Evolutionary conservation across 2,797 vertebrate species (phyloP), one percentile per base, ranked within the genome.

Genomic region (Lemur catta): DNA sequence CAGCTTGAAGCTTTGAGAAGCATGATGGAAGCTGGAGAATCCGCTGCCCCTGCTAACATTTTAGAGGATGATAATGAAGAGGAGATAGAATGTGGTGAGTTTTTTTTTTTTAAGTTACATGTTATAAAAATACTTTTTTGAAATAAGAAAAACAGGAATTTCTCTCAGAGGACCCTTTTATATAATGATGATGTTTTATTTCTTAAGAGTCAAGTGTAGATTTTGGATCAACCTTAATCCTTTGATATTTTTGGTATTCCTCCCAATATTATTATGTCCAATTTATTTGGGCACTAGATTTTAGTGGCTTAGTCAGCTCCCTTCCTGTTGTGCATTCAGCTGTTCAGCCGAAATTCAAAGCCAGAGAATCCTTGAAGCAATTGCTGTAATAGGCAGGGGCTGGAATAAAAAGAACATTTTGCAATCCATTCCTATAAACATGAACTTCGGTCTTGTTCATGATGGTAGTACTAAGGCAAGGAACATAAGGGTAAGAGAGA

Each of bases 1-100:
- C 99, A 99, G 98, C 98, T 99, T 2, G 99, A 99, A 97, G 99
- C 99, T 69, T 99, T 99, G 98, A 99, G 99, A 98, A 99, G 99
- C 97, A 99, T 99, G 99, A 99, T 99, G 99, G 99, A 99, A 97
- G 99, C 99, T 28, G 99, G 99, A 78, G 99, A 99, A 97, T 99
- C 99, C 0, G 99, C 99, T 97, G 99, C 99, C 48, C 99, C 99
- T 0, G 99, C 99, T 46, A 99, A 98, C 97, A 99, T 99, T 92
- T 98, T 99, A 97, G 99, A 99, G 97, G 99, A 99, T 91, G 99
- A 99, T 91, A 99, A 99, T 0, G 99, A 99, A 97, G 99, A 99
- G 55, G 99, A 99, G 80, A 98, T 98, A 84, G 99, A 99, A 98
- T 99, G 99, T 0, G 99, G 99, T 99, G 94, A 98, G 99, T 69